Percentiles rank a stretch among this genome's conserved stretches.
phyloP scores from a whole-genome alignment of 2,888 invertebrate genomes.

The Parascotia fuliginaria region DNA sequence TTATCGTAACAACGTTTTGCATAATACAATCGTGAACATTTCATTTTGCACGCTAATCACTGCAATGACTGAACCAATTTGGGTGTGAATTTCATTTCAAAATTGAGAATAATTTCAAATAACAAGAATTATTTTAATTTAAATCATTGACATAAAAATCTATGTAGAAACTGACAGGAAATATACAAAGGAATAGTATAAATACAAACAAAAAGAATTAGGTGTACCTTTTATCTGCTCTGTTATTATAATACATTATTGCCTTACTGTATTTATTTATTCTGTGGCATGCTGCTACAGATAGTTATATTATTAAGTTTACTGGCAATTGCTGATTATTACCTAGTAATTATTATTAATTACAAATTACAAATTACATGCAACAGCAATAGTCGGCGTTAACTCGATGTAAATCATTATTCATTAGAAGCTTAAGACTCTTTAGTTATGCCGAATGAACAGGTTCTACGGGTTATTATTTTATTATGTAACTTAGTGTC shows the following conservation, averaged over 20 bases:
- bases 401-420: constrained; percentile 5
- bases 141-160: no score
- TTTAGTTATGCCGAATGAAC: constrained; percentile 5
- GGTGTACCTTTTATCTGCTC: no score
- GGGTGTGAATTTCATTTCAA: no score
- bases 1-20: no score
- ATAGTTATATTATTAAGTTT: constrained; percentile 20
- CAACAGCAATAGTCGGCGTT: constrained; percentile 12
- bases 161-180: no score
- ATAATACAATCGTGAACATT: not conserved
- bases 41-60: not conserved
- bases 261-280: not conserved
- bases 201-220: no score
- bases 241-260: no score
- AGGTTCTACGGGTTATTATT: constrained; percentile 3
- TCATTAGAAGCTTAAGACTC: not conserved
- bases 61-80: no score
- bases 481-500: constrained; percentile 2
- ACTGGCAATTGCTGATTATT: constrained; percentile 17
- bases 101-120: no score
- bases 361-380: constrained; percentile 25
- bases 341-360: constrained; percentile 27
- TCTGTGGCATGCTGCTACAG: constrained; percentile 10
- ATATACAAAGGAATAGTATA: no score
- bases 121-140: no score